A percentile compares a stretch with the other conserved stretches of the same genome.
These are phyloP conservation scores for Siniperca obscura DNA, from an alignment of 2,797 vertebrate species.

Conservation along the genomic window DNA sequence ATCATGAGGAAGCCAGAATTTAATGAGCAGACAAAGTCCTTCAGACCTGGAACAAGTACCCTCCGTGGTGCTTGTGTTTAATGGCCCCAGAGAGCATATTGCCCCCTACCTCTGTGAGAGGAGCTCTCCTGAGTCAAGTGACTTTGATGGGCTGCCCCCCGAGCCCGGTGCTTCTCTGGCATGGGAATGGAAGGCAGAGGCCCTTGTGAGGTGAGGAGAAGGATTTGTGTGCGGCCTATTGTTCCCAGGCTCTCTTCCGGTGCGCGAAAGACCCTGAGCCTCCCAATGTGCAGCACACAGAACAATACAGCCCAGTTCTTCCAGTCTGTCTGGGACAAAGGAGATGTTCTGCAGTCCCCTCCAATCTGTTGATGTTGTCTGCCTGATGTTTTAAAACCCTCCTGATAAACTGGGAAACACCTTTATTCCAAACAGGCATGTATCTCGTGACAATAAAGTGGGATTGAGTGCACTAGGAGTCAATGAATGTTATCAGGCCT, in stretches of 20 bases:
- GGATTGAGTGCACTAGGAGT: not conserved
- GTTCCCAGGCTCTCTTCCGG: slow-evolving; percentile 72
- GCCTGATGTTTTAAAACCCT: slow-evolving; percentile 57
- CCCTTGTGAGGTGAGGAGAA: slow-evolving; percentile 69
- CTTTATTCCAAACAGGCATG: slow-evolving; percentile 28
- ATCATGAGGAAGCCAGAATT: slow-evolving; percentile 62
- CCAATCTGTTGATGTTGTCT: slow-evolving; percentile 47
- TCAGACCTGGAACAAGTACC: slow-evolving; percentile 63
- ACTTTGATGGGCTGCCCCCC: slow-evolving; percentile 77
- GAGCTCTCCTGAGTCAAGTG: slow-evolving; percentile 81
- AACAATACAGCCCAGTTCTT: slow-evolving; percentile 60
- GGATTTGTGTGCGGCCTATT: slow-evolving; percentile 69
- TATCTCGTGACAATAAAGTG: slow-evolving; percentile 6
- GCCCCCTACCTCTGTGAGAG: slow-evolving; percentile 69
- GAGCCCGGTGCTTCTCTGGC: slow-evolving; percentile 68
- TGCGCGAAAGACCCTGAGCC: slow-evolving; percentile 64
- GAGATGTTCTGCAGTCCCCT: slow-evolving; percentile 37
- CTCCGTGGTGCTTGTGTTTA: slow-evolving; percentile 74
- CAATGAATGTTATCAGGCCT: not conserved
- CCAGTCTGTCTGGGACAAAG: slow-evolving; percentile 56
- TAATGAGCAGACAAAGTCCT: slow-evolving; percentile 64
- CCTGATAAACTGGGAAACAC: slow-evolving; percentile 35
- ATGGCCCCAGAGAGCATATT: slow-evolving; percentile 74
- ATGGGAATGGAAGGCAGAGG: slow-evolving; percentile 73
- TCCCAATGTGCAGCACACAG: slow-evolving; percentile 57